These are phyloP conservation scores for Hephaestus fuliginosus DNA, from an alignment of 2,797 vertebrate species.

Conservation along the genomic window DNA sequence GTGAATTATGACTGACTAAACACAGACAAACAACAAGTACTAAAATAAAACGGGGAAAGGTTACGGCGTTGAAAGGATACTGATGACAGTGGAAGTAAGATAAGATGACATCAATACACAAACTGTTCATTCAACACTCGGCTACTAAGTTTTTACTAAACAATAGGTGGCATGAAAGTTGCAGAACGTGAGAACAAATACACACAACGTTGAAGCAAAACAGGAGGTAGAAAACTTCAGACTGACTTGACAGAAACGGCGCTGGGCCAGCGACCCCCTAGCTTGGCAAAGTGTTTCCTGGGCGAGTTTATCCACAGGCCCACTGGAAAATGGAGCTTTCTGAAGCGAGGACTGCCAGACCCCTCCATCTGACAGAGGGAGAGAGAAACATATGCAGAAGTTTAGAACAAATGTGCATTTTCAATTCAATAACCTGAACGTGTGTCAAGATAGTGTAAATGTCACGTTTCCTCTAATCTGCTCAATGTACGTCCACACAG, in stretches of 20 bases:
- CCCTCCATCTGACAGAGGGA: conserved; percentile 89
- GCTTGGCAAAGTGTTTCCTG: conserved; percentile 94
- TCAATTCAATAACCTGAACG: not conserved
- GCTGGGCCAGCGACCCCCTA: conserved; percentile 94
- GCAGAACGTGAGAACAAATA: conserved; percentile 4
- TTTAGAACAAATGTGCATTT: conserved; percentile 11
- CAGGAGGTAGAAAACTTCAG: conserved; percentile 31
- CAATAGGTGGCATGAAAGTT: conserved; percentile 11
- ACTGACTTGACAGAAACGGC: conserved; percentile 94
- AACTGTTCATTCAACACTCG: conserved; percentile 45
- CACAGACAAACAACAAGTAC: conserved; percentile 70
- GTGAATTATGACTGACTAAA: conserved; percentile 78
- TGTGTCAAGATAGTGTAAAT: conserved; percentile 16
- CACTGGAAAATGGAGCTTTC: conserved; percentile 95
- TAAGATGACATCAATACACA: conserved; percentile 55
- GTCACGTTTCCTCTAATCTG: conserved; percentile 18
- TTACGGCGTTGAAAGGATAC: conserved; percentile 48
- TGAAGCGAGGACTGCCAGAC: conserved; percentile 92
- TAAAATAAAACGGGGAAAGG: conserved; percentile 73
- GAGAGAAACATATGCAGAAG: conserved; percentile 18
- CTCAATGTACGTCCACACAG: conserved; percentile 24
- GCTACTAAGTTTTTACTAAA: conserved; percentile 21
- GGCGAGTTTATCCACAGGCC: conserved; percentile 97
- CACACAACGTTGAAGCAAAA: conserved; percentile 14
- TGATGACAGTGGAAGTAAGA: conserved; percentile 67